Conservation (phyloP, 2,113 vertebrate genomes). For the Phyllopteryx taeniolatus region DNA sequence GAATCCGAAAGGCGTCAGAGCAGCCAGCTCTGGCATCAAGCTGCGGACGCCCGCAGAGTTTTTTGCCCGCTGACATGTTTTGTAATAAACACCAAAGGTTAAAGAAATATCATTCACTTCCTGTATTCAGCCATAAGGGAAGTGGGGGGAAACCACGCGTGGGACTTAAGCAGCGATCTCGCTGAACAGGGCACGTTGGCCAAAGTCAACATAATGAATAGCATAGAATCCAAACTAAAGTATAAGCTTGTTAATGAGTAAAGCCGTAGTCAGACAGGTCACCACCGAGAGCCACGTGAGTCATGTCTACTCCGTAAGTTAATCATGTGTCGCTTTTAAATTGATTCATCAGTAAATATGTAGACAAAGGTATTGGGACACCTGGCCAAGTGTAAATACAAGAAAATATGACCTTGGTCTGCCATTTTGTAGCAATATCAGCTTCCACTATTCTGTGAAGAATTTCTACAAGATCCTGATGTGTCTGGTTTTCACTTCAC, state of each 20-base stretch:
- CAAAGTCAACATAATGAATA: slow-evolving; percentile 18
- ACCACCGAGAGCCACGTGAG: slow-evolving; percentile 7
- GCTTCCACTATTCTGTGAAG: not conserved
- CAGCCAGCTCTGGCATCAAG: slow-evolving; percentile 26
- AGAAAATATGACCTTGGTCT: too few relatives aligned
- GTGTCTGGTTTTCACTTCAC: too few relatives aligned
- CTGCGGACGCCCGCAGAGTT: slow-evolving; percentile 27
- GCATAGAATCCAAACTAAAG: slow-evolving; percentile 3
- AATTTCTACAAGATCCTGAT: not conserved
- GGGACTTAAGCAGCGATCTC: not conserved
- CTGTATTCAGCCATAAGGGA: slow-evolving; percentile 25
- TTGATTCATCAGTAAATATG: slow-evolving; percentile 8
- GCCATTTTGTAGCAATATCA: too few relatives aligned
- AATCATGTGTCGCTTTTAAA: not conserved
- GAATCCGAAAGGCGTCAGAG: slow-evolving; percentile 24
- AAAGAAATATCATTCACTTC: slow-evolving; percentile 52
- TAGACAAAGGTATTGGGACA: not conserved
- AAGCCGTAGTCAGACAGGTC: slow-evolving; percentile 14
- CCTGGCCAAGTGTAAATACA: not conserved
- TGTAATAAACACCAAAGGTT: not conserved
- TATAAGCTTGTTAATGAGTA: slow-evolving; percentile 17
- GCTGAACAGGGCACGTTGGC: not conserved
- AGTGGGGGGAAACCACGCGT: slow-evolving; percentile 21
- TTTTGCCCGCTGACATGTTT: slow-evolving; percentile 6
- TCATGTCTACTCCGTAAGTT: slow-evolving; percentile 10